Percentiles rank a stretch among this genome's conserved stretches.
Evolutionary conservation across 2,888 invertebrate species (phyloP).

Genomic region (Diaprepes abbreviatus): DNA sequence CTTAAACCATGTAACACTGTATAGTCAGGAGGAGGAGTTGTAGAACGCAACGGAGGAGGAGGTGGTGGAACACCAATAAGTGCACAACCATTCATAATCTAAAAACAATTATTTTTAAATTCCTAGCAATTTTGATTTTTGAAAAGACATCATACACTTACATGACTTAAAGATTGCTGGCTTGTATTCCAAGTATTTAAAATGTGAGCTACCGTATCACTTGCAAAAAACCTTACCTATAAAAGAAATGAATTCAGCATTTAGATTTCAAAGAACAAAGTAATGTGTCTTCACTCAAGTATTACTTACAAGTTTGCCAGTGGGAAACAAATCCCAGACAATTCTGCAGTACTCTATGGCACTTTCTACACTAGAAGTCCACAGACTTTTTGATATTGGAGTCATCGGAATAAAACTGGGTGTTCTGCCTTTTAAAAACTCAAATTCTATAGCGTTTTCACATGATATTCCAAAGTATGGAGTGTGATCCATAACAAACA

Average conservation of each 20-base stretch:
- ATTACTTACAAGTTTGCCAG: slow-evolving; percentile 81
- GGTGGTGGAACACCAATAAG: slow-evolving; percentile 83
- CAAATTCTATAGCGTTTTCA: slow-evolving; percentile 87
- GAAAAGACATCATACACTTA: too few species aligned
- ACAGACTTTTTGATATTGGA: slow-evolving; percentile 91
- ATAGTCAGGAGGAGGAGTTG: slow-evolving; percentile 74
- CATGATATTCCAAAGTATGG: slow-evolving; percentile 90
- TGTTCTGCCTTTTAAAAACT: slow-evolving; percentile 79
- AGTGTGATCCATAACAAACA: slow-evolving; percentile 95
- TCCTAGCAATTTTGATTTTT: too few species aligned
- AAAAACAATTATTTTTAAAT: slow-evolving; percentile 54
- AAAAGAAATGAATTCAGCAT: background rate
- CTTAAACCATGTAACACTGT: slow-evolving; percentile 87
- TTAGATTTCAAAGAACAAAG: too few species aligned
- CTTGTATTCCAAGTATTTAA: slow-evolving; percentile 86
- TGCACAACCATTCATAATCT: slow-evolving; percentile 88
- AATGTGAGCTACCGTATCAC: slow-evolving; percentile 87
- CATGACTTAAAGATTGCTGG: slow-evolving; percentile 90
- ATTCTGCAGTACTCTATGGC: slow-evolving; percentile 96
- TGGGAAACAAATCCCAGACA: slow-evolving; percentile 97
- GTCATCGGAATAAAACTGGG: slow-evolving; percentile 82
- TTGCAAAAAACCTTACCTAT: slow-evolving; percentile 87
- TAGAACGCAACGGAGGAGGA: slow-evolving; percentile 64
- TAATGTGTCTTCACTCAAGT: background rate
- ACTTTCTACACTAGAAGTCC: slow-evolving; percentile 97